Evolutionary conservation across 2,113 vertebrate species (phyloP), one percentile per base, ranked within the genome.

Genomic region (Progne subis): DNA sequence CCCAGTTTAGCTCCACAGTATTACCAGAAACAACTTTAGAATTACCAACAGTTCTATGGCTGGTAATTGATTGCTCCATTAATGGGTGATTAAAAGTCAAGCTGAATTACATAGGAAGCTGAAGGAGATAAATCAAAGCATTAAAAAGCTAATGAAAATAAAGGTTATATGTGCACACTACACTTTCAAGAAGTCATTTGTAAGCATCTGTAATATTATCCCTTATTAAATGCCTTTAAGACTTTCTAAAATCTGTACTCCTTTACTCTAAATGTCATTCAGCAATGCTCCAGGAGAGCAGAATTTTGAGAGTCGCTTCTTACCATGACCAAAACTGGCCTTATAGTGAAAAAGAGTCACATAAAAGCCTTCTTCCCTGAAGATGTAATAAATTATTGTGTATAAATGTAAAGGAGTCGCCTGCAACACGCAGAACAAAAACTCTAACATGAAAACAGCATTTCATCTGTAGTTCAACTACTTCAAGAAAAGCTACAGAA

Each of bases 71-170:
- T 59, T 5, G 1, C 31, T 86, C 56, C 69, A 46, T 88, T 77
- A 90, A 50, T 43, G 29, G 18, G 26, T 83, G 92, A 95, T 88
- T 90, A 93, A 74, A 96, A 92, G 64, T 44, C 76, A 88, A 88
- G 53, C 52, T 85, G 47, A 95, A 94, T 84, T 82, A 72, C 59
- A 91, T 1, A 43, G 23, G 24, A 87, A 85, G 43, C 63, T 52
- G 31, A 70, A 92, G 25, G 44, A 95, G 41, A 90, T n/a, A 83
- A 82, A 94, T 32, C 6, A 8, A 86, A 90, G 60, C 53, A 90
- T 67, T 88, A 74, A 71, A 90, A 91, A 41, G 69, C 32, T 65
- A 87, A 96, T 72, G 63, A 94, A 97, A 95, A 94, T 86, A 74
- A 95, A 93, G 56, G 52, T 88, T 88, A 46, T 49, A 59, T 2